Conservation (phyloP, 2,797 vertebrate genomes). For the Tolypeutes matacus region DNA sequence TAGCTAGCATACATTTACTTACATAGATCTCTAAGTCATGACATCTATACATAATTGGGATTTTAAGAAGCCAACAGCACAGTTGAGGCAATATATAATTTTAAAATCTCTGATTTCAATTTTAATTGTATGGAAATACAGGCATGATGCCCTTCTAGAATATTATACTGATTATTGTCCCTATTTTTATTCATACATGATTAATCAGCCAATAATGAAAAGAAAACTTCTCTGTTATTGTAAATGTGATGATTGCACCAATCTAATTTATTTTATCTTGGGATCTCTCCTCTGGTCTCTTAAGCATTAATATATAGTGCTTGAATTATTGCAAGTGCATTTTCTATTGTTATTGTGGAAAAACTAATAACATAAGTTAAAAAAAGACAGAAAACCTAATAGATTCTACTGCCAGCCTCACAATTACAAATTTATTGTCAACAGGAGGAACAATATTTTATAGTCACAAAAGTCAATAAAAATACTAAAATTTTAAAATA, state of each 20-base stretch:
- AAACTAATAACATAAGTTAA: slow-evolving; percentile 67
- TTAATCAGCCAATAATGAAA: slow-evolving; percentile 60
- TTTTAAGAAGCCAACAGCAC: neutral
- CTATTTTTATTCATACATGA: slow-evolving; percentile 41
- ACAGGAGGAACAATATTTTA: slow-evolving; percentile 6
- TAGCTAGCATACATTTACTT: neutral
- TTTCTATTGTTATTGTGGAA: slow-evolving; percentile 62
- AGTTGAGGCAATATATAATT: neutral
- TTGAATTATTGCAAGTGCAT: slow-evolving; percentile 50
- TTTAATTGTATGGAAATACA: neutral
- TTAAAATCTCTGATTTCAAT: slow-evolving; percentile 56
- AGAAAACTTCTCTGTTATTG: slow-evolving; percentile 38
- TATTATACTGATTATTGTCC: neutral
- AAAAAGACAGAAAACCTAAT: slow-evolving; percentile 58
- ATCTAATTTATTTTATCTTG: slow-evolving; percentile 54
- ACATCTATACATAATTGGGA: neutral
- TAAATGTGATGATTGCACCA: slow-evolving; percentile 61
- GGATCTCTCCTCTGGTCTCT: neutral
- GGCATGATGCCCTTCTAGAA: neutral
- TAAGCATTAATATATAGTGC: slow-evolving; percentile 29
- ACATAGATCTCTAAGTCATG: neutral
- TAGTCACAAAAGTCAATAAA: slow-evolving; percentile 49
- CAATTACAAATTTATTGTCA: slow-evolving; percentile 51
- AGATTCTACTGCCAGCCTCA: slow-evolving; percentile 21
- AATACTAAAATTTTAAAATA: slow-evolving; percentile 74